phyloP scores from a whole-genome alignment of 2,888 invertebrate species.

The Eupeodes luniger region DNA sequence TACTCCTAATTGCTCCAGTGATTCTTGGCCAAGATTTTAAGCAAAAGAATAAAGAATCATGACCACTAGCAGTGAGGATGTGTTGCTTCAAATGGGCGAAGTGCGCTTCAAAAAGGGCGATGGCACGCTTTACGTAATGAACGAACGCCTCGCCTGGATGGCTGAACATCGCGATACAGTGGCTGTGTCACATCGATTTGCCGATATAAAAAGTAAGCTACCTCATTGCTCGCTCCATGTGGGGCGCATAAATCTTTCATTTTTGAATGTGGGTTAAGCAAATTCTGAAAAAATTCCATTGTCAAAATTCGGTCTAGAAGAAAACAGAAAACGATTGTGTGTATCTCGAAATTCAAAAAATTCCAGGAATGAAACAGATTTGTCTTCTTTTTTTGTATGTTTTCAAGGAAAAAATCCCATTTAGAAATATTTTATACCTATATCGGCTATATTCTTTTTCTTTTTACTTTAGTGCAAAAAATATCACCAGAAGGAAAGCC shows the following conservation, averaged over 20 bases:
- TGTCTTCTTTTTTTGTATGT: not conserved
- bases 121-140: constrained; percentile 97
- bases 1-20: not conserved
- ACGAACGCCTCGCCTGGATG: constrained; percentile 98
- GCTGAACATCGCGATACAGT: constrained; percentile 96
- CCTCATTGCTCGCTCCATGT: not conserved
- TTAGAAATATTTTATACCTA: not conserved
- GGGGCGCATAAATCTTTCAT: not conserved
- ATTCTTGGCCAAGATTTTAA: not conserved
- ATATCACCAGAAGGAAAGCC: constrained; percentile 98
- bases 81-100: constrained; percentile 94
- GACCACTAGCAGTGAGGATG: constrained; percentile 97
- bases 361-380: constrained; percentile 9
- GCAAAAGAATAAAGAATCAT: constrained; percentile 82
- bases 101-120: constrained; percentile 98
- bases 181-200: constrained; percentile 95
- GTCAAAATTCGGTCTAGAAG: not conserved
- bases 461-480: constrained; percentile 91
- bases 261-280: constrained; percentile 30
- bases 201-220: constrained; percentile 96
- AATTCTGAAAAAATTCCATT: constrained; percentile 7
- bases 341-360: not conserved
- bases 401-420: not conserved
- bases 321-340: not conserved
- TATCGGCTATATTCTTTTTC: not conserved